These are phyloP conservation scores for Dynastes hyllus DNA, from an alignment of 2,888 invertebrate genomes.

Conservation along the genomic window DNA sequence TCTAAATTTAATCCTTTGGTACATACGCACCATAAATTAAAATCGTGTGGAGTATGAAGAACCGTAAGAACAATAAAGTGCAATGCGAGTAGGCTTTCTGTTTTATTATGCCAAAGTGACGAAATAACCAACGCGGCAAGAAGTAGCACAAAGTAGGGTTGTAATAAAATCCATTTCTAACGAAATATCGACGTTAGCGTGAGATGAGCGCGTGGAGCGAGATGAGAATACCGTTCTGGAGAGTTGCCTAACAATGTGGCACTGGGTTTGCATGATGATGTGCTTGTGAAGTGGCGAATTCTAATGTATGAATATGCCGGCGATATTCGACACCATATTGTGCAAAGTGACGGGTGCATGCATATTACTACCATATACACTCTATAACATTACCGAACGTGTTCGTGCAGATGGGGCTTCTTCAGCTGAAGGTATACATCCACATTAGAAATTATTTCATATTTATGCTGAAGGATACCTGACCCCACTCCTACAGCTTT, in stretches of 20 bases:
- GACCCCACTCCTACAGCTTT: no score
- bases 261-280: slow-evolving; percentile 27
- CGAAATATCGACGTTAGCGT: background rate
- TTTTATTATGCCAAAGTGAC: background rate
- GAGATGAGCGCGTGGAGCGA: background rate
- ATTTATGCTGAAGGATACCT: no score
- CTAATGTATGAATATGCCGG: slow-evolving; percentile 33
- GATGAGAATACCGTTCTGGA: background rate
- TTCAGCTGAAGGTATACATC: background rate
- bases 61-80: background rate
- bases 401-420: slow-evolving; percentile 5
- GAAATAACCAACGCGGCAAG: background rate
- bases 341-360: slow-evolving; percentile 1
- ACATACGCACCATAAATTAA: no score
- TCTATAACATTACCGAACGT: background rate
- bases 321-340: slow-evolving; percentile 35
- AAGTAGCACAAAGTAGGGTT: background rate
- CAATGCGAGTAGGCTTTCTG: background rate
- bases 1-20: no score
- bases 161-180: background rate
- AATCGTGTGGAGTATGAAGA: no score
- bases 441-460: background rate
- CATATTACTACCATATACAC: slow-evolving; percentile 12
- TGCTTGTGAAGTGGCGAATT: slow-evolving; percentile 31
- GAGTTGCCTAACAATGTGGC: slow-evolving; percentile 6